These are phyloP conservation scores for Etia nguti DNA, from an alignment of 2,113 vertebrate species.

Conservation along the genomic window DNA sequence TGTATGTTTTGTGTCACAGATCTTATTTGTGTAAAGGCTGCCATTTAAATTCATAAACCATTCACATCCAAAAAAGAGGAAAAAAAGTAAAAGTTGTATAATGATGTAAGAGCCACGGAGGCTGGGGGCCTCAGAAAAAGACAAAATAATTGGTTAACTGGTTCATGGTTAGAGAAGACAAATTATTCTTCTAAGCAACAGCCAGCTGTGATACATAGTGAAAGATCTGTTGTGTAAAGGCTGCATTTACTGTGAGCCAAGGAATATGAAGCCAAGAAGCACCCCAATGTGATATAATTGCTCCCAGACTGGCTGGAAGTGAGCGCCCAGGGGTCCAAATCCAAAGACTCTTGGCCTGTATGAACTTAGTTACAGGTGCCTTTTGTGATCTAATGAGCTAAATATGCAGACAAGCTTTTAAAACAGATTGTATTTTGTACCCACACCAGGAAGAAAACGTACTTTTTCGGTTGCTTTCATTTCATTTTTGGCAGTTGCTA, in stretches of 20 bases:
- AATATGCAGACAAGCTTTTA: background rate
- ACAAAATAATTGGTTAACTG: background rate
- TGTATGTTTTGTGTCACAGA: background rate
- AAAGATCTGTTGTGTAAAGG: background rate
- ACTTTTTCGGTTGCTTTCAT: background rate
- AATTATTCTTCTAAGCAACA: background rate
- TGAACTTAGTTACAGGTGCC: background rate
- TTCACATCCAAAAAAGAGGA: background rate
- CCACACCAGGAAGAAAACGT: background rate
- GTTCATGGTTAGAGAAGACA: background rate
- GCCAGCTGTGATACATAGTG: background rate
- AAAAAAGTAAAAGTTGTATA: background rate
- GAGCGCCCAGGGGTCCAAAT: background rate
- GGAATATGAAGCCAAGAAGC: background rate
- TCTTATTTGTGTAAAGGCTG: background rate
- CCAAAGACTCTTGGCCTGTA: background rate
- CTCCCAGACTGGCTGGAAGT: background rate
- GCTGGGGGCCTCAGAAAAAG: background rate
- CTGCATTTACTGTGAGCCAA: background rate
- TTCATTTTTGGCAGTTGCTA: background rate
- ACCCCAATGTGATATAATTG: background rate
- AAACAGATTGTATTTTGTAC: background rate
- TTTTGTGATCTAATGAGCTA: background rate
- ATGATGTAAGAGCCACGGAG: background rate
- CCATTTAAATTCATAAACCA: background rate